Evolutionary conservation across 2,888 invertebrate species (phyloP), one percentile per base, ranked within the genome.

Genomic region (Cyaniris semiargus): DNA sequence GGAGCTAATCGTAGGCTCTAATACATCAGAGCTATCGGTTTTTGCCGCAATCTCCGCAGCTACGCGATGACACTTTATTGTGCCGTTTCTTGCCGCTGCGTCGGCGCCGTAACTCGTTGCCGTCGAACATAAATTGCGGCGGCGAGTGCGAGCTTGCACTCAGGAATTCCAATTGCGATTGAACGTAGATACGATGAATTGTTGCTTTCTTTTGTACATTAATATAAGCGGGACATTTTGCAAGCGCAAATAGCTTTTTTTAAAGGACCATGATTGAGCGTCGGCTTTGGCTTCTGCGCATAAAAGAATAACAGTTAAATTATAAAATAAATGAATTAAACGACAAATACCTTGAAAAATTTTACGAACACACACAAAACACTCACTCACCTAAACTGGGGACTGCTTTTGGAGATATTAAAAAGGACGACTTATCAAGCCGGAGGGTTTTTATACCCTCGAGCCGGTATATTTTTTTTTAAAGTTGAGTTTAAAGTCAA

Each of bases 21-120:
- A 27, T 66, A 66, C 66, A 66, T 66, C 66, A 66, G 27, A 66
- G 66, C 66, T 27, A 66, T 27, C 66, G 66, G 15, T 66, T 66
- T 66, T 66, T 66, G 66, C 66, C 66, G 66, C 66, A 31, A 66
- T 66, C 27, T 66, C 66, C 15, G 5, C 27, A 66, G 66, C 27
- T 66, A 66, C 23, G 23, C 66, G 66, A 66, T 66, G 66, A 66
- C 27, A 66, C 66, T 66, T 66, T 15, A 66, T 66, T 66, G 66
- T 66, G 66, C 27, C 66, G 27, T 66, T 66, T 66, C 66, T 66
- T 66, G 66, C 66, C 66, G 66, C 60, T n/a, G 60, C 60, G 23
- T 60, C 23, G 60, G 13, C 8, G 60, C 23, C n/a, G 21, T 58
- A 58, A 21, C 58, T 58, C 58, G 58, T 58, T 8, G n/a, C 3